Conservation (phyloP, 2,113 vertebrate species). For the Pteropus alecto region DNA sequence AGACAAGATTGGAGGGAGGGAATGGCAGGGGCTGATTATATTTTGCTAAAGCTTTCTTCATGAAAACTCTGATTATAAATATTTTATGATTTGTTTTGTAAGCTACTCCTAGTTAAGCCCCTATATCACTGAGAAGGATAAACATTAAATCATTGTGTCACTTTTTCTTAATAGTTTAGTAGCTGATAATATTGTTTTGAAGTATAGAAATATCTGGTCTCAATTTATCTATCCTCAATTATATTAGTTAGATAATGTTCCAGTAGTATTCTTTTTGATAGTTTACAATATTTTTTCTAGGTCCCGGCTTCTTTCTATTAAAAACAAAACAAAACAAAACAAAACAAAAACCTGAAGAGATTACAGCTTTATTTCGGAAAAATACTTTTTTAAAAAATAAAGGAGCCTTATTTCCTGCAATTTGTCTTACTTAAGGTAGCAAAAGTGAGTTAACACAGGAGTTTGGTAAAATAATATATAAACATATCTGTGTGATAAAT, state of each 20-base stretch:
- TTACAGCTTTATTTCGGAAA: background rate
- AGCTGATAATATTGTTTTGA: background rate
- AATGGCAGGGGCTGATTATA: background rate
- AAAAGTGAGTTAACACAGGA: background rate
- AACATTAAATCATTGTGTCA: background rate
- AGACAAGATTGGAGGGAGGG: background rate
- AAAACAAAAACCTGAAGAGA: background rate
- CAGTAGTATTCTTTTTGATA: background rate
- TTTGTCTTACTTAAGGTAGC: background rate
- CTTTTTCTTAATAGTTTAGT: background rate
- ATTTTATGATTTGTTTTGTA: background rate
- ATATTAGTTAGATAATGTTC: background rate
- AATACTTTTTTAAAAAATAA: background rate
- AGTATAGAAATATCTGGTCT: background rate
- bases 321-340: background rate
- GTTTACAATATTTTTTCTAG: background rate
- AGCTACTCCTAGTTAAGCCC: background rate
- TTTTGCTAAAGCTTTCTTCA: background rate
- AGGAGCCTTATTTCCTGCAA: background rate
- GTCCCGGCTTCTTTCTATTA: background rate
- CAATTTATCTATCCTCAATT: background rate
- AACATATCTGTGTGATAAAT: background rate
- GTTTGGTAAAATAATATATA: background rate
- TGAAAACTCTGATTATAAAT: background rate
- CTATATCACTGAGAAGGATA: background rate